phyloP scores from a whole-genome alignment of 2,797 vertebrate species.

The Falco novaeseelandiae region DNA sequence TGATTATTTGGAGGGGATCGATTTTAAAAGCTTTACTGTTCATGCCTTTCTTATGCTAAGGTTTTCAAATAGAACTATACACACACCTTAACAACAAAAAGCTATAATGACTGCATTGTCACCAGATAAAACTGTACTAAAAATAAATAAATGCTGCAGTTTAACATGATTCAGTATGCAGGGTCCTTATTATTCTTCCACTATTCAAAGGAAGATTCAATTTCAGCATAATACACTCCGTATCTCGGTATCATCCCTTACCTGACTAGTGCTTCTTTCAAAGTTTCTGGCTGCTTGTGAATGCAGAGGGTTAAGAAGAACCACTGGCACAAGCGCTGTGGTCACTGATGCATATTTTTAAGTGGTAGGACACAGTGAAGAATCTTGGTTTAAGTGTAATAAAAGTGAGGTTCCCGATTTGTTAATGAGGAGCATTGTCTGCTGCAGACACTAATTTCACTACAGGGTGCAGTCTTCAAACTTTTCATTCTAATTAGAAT shows the following conservation, averaged over 20 bases:
- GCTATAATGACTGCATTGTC: conserved; percentile 42
- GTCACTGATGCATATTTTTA: conserved; percentile 62
- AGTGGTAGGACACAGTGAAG: conserved; percentile 45
- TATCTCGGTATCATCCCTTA: neutral
- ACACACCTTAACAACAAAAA: conserved; percentile 34
- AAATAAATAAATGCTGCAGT: conserved; percentile 61
- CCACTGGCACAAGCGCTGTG: neutral
- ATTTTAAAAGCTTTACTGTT: neutral
- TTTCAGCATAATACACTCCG: neutral
- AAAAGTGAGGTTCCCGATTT: conserved; percentile 65
- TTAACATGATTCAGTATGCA: conserved; percentile 49
- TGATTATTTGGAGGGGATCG: neutral
- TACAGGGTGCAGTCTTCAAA: conserved; percentile 62
- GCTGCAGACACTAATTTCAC: conserved; percentile 71
- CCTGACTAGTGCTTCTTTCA: neutral
- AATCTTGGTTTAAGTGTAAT: conserved; percentile 57
- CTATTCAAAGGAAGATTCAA: neutral
- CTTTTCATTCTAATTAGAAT: conserved; percentile 72
- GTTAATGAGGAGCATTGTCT: conserved; percentile 66
- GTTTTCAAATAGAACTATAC: conserved; percentile 7
- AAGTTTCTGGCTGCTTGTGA: neutral
- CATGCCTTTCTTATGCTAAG: neutral
- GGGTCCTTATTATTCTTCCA: conserved; percentile 36
- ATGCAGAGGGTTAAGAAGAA: neutral
- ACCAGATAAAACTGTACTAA: conserved; percentile 49